These are phyloP conservation scores for Andrena trimmerana DNA, from an alignment of 2,888 invertebrate genomes.

Conservation along the genomic window DNA sequence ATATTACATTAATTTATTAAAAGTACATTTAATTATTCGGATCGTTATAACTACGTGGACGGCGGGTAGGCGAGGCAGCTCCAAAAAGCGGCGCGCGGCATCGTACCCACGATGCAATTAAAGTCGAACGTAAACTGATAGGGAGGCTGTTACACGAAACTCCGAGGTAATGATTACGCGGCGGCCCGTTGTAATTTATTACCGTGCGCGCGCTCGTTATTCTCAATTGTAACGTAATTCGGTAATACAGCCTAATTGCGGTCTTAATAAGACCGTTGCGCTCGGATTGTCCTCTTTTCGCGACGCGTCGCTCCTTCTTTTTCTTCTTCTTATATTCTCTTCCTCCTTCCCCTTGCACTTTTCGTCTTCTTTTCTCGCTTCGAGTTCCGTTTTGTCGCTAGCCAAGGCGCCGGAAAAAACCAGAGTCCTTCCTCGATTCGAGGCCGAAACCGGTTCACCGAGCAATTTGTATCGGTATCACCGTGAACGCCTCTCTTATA, in stretches of 20 bases:
- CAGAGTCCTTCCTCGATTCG: conserved; percentile 1
- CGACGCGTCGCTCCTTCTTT: not conserved
- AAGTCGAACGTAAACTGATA: conserved; percentile 75
- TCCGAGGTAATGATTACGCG: conserved; percentile 74
- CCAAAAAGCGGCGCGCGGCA: conserved; percentile 54
- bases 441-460: conserved; percentile 46
- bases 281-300: conserved; percentile 4
- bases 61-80: conserved; percentile 37
- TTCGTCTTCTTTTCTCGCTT: not conserved
- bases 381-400: not conserved
- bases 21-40: conserved; percentile 68
- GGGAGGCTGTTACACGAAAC: conserved; percentile 73
- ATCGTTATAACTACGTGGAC: conserved; percentile 55
- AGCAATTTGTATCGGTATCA: conserved; percentile 37
- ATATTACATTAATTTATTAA: conserved; percentile 65
- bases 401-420: not conserved
- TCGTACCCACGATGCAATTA: conserved; percentile 67
- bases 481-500: conserved; percentile 5
- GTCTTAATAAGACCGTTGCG: conserved; percentile 64
- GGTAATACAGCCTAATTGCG: conserved; percentile 70
- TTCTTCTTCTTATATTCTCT: not conserved
- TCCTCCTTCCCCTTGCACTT: not conserved
- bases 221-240: conserved; percentile 71
- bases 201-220: conserved; percentile 72
- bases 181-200: conserved; percentile 72